Conservation (phyloP, 2,113 vertebrate species). For the Prietella phreatophila region DNA sequence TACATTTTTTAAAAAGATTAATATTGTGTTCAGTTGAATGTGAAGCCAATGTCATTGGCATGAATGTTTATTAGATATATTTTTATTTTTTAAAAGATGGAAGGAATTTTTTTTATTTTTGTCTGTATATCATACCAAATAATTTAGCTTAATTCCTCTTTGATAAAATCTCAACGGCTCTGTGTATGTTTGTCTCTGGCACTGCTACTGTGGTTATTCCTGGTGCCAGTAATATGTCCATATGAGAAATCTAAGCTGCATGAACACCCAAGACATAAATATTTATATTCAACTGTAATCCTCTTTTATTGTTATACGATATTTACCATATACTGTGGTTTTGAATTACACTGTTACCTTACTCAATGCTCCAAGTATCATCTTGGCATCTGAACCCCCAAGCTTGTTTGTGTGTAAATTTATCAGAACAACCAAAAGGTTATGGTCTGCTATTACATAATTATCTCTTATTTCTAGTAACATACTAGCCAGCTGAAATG, state of each 20-base stretch:
- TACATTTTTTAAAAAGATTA: conserved; percentile 60
- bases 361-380: neutral
- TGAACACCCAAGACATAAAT: conserved; percentile 52
- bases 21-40: conserved; percentile 70
- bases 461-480: neutral
- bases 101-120: conserved; percentile 60
- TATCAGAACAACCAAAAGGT: neutral
- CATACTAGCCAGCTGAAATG: neutral
- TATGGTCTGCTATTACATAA: neutral
- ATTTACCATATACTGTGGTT: conserved; percentile 2
- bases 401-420: neutral
- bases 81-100: conserved; percentile 71
- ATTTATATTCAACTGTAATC: conserved; percentile 9
- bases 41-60: conserved; percentile 71
- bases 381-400: neutral
- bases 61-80: conserved; percentile 76
- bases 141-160: conserved; percentile 31
- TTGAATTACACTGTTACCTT: neutral
- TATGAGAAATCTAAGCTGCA: conserved; percentile 57
- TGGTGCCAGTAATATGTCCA: conserved; percentile 47
- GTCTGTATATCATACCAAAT: conserved; percentile 68
- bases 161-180: neutral
- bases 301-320: neutral
- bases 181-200: conserved; percentile 52
- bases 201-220: conserved; percentile 37